Evolutionary conservation across 2,113 vertebrate genomes (phyloP), one percentile per base, ranked within the genome.

Genomic region (Alaudala cheleensis): DNA sequence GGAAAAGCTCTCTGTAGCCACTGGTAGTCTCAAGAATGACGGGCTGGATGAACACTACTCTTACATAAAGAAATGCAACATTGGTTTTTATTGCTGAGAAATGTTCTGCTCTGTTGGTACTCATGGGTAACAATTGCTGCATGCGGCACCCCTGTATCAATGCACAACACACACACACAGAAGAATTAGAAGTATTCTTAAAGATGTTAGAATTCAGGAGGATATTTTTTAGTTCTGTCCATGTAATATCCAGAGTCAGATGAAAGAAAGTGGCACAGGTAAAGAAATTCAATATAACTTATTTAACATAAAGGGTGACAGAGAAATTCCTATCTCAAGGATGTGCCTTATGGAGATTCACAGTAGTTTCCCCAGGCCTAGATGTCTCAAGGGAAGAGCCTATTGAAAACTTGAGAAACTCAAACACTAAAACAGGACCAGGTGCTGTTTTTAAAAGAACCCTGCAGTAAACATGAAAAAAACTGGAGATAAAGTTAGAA

Each of bases 141-240:
- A 19, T 2, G 19, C 6, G 7, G 54, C 1, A 0, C 40, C 28
- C 1, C 2, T 6, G 6, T 29, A 50, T 70, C 33, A 34, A 7
- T 5, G 10, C 44, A 70, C 20, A 53, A 58, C 29, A 76, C 14
- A 71, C 12, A 71, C 12, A n/a, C 3, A 12, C 0, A 12, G 0
- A 53, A 73, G 28, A 89, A 69, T 56, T 56, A 22, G 31, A 79
- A 24, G 5, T 57, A 44, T 70, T 66, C 39, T n/a, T 42, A 24
- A 60, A 80, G 25, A 33, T 18, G 58, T 2, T n/a, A 4, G 19
- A 87, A 71, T 42, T 56, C 45, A 76, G 29, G 15, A 57, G 4
- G 1, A 4, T 9, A 40, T 16, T 50, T 73, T 73, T 57, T 45
- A 2, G 45, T 53, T 76, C 83, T 76, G 16, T 53, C 31, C 65